phyloP scores from a whole-genome alignment of 2,113 vertebrate species.

The Pandion haliaetus region DNA sequence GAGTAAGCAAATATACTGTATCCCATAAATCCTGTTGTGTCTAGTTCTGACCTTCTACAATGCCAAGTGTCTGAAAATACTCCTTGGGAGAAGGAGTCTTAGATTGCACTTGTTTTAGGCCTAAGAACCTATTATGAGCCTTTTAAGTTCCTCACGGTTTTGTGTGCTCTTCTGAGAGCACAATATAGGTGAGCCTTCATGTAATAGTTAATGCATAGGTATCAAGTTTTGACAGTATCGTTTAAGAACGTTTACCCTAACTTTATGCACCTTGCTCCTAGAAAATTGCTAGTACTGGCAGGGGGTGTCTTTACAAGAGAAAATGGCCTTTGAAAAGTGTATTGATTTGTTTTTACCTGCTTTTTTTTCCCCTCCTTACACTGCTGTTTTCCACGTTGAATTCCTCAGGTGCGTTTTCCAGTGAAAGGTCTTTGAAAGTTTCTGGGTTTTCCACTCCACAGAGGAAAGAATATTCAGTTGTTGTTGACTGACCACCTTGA shows the following conservation, averaged over 20 bases:
- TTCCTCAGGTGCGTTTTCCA: background rate
- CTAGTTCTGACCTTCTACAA: background rate
- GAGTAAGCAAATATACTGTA: background rate
- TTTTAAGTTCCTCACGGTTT: background rate
- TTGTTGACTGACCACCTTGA: background rate
- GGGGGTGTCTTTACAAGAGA: background rate
- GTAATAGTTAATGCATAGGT: background rate
- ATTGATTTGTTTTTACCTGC: background rate
- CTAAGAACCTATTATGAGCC: background rate
- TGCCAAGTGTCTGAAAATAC: background rate
- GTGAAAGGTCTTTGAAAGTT: background rate
- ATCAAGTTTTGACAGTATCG: background rate
- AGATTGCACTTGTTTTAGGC: background rate
- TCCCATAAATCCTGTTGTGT: background rate
- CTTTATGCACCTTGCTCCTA: background rate
- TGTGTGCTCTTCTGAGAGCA: background rate
- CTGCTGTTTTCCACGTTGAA: background rate
- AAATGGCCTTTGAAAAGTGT: background rate
- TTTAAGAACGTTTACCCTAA: background rate
- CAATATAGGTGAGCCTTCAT: background rate
- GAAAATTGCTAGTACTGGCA: background rate
- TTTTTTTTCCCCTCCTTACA: background rate
- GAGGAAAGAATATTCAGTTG: background rate
- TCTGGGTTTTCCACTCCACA: background rate
- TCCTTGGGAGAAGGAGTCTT: background rate